phyloP scores from a whole-genome alignment of 2,113 vertebrate genomes.

The Reinhardtius hippoglossoides region DNA sequence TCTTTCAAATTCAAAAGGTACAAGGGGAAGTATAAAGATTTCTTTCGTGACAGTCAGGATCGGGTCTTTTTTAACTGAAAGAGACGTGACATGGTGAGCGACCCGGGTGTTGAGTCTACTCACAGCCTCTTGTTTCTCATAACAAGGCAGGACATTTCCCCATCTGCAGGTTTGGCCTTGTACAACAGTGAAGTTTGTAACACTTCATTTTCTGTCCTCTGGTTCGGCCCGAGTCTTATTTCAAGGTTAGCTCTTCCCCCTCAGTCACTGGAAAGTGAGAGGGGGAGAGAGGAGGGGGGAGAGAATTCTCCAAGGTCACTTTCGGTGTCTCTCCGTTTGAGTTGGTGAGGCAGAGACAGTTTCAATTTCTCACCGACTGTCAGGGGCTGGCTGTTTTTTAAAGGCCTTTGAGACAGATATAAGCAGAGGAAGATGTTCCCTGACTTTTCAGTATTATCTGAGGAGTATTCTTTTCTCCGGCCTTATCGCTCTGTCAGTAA shows the following conservation, averaged over 20 bases:
- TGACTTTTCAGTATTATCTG: constrained; percentile 68
- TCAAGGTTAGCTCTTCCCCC: constrained; percentile 47
- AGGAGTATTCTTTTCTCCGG: constrained; percentile 68
- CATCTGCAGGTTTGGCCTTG: constrained; percentile 46
- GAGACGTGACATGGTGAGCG: constrained; percentile 16
- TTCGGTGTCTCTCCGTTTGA: constrained; percentile 66
- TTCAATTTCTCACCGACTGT: constrained; percentile 77
- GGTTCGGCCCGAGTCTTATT: constrained; percentile 40
- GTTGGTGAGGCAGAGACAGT: constrained; percentile 68
- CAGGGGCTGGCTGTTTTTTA: constrained; percentile 65
- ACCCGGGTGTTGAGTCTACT: constrained; percentile 18
- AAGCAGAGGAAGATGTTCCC: constrained; percentile 73
- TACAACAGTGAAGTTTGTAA: constrained; percentile 56
- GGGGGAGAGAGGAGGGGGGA: background rate
- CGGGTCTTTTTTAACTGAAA: constrained; percentile 22
- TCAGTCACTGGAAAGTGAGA: constrained; percentile 14
- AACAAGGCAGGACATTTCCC: constrained; percentile 43
- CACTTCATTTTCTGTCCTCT: constrained; percentile 59
- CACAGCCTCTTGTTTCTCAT: constrained; percentile 36
- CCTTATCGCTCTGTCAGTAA: constrained; percentile 74
- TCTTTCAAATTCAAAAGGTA: background rate
- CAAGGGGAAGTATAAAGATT: background rate
- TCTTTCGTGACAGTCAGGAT: constrained; percentile 20
- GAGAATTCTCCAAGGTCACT: constrained; percentile 72
- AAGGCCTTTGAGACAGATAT: constrained; percentile 67